Base-by-base conservation (phyloP, 2,888 invertebrate genomes). In the Cylloceria caligata region DNA sequence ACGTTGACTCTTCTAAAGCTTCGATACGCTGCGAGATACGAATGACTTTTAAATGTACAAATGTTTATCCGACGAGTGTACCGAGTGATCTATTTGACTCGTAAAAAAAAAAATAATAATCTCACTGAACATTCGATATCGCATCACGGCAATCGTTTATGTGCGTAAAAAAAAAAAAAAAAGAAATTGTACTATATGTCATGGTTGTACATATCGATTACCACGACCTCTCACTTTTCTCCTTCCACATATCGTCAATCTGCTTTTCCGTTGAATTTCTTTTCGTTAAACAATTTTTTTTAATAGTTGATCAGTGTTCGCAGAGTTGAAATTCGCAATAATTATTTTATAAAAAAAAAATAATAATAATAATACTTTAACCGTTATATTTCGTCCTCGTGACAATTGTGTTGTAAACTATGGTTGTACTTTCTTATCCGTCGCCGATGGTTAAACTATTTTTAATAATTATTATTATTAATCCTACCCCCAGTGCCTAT, bases 1-100 rank as follows among this genome's bases (percentile, higher is more conserved):
- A 73, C 21, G 69, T 60, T 62, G 49, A 75, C 60, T 67, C 80
- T 71, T 72, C 60, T 47, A 81, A 81, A 81, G 81, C 81, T 81
- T 81, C 77, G 77, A 77, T 55, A 49, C 55, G 71, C 72, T 73
- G 67, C 81, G 47, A 67, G 34, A 42, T 42, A 57, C 45, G 36
- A n/a, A 76, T 64, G 62, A 60, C 55, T 49, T 57, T 76, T 72
- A 0, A 75, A 68, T 77, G 81, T 81, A 77, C 77, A 81, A 77
- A 68, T 77, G 16, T 65, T 47, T 42, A 57, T n/a, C 16, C 69
- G 42, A 71, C 55, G 42, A 55, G 13, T 16, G 27, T 16, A 16
- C n/a, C 52, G 68, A 52, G 27, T 39, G 24, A 69, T 69, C 47
- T 16, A 6, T 67, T 47, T 34, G 49, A 52, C 34, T 19, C 52